phyloP scores from a whole-genome alignment of 2,113 vertebrate species.

The Gasterosteus aculeatus region DNA sequence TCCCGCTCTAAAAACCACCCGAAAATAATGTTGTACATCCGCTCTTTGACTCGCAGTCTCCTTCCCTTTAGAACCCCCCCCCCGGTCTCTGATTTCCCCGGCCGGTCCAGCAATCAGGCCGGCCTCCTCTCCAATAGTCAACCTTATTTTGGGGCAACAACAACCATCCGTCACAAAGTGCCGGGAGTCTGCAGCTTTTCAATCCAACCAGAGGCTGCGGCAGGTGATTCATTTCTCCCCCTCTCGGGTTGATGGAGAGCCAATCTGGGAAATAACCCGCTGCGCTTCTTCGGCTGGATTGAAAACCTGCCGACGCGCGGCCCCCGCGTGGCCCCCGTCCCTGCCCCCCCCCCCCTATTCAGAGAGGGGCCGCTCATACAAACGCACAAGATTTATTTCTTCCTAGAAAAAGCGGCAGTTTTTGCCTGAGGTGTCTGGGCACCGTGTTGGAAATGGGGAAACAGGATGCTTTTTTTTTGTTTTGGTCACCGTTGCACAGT shows the following conservation, averaged over 20 bases:
- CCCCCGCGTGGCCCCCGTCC: constrained; percentile 4
- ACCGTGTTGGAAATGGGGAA: constrained; percentile 11
- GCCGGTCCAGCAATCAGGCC: not conserved
- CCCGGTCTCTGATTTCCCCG: not conserved
- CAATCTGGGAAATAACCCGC: constrained; percentile 60
- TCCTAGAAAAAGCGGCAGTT: constrained; percentile 4
- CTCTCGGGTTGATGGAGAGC: constrained; percentile 53
- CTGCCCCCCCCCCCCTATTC: constrained; percentile 5
- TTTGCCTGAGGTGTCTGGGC: constrained; percentile 4
- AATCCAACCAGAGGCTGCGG: constrained; percentile 27
- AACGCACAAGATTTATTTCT: constrained; percentile 14
- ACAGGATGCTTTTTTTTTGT: not conserved
- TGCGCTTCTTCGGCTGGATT: constrained; percentile 42
- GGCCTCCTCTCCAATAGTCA: not conserved
- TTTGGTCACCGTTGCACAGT: not conserved
- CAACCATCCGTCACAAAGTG: constrained; percentile 18
- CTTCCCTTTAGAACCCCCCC: too few species aligned
- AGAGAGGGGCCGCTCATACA: constrained; percentile 26
- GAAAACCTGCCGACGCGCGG: constrained; percentile 35
- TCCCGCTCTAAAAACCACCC: not conserved
- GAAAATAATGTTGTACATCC: not conserved
- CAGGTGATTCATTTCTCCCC: constrained; percentile 50
- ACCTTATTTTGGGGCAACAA: not conserved
- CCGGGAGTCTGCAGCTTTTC: constrained; percentile 34
- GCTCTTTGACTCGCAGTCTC: not conserved